Evolutionary conservation across 2,113 vertebrate species (phyloP).

Genomic region (Octodon degus): DNA sequence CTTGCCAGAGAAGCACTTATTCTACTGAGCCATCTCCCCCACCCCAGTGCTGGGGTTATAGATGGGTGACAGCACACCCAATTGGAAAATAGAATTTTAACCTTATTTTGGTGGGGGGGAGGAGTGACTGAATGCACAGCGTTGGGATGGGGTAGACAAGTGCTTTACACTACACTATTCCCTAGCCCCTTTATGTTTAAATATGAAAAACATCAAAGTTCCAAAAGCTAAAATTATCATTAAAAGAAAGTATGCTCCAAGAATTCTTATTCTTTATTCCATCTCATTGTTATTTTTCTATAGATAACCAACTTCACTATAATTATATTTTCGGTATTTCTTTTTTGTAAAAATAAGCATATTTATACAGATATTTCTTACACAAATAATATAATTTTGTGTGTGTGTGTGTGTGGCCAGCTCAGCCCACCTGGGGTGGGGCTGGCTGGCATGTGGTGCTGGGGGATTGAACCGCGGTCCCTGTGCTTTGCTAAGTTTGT

Average conservation of each 20-base stretch:
- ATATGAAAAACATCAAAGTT: neutral
- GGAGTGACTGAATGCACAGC: neutral
- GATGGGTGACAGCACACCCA: neutral
- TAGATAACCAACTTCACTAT: conserved; percentile 3
- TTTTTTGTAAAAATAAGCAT: conserved; percentile 47
- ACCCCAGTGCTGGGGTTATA: neutral
- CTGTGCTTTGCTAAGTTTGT: no score
- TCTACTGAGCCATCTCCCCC: no score
- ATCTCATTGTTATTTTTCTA: neutral
- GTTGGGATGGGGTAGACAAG: neutral
- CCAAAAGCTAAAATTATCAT: conserved; percentile 21
- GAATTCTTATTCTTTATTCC: neutral
- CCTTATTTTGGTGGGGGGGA: no score
- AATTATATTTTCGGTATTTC: conserved; percentile 1
- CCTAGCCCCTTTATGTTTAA: neutral
- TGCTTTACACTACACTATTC: neutral
- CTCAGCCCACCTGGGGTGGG: no score
- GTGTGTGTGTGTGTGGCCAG: no score
- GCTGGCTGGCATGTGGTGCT: no score
- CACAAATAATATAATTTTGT: neutral
- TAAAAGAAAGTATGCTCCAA: neutral
- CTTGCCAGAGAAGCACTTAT: no score
- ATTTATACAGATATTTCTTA: neutral
- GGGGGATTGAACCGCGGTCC: no score
- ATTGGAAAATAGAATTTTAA: no score